Evolutionary conservation across 2,888 invertebrate genomes (phyloP), one percentile per base, ranked within the genome.

Genomic region (Taenaris catops): DNA sequence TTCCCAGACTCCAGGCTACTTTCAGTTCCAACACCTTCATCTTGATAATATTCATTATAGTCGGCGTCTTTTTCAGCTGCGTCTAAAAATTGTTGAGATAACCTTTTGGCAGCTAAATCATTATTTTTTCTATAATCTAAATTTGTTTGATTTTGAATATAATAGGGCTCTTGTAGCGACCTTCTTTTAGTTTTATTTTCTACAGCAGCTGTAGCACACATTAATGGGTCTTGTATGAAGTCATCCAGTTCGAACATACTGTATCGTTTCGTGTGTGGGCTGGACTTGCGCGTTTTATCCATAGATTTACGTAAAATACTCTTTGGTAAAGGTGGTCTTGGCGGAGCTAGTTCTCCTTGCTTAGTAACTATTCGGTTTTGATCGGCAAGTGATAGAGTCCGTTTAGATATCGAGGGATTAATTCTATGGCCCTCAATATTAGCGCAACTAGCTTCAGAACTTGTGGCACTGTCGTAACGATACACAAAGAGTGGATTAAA

Each of bases 201-300:
- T 26, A 61, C 88, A 52, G 72, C 80, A 62, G 59, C 83, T 60
- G 64, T 79, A 67, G 73, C 75, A 27, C 83, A 86, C 8, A 70
- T 67, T 11, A 78, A 45, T 4, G 79, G 75, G 53, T 90, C 89
- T 65, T 83, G 80, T 28, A 81, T 57, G 24, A 89, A 81, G 36
- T 89, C 88, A 42, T 90, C 90, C 84, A 92, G 89, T 70, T 94
- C 94, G 57, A 93, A 92, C 93, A 94, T 93, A 58, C 95, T 95
- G 63, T 93, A 94, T 23, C 95, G 88, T 69, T 92, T 92, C 34
- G 80, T 75, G 39, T 88, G 88, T 7, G 86, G 66, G 50, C 67
- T 75, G 21, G 84, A 79, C 53, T 86, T 87, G 9, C 84, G 75
- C 43, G 87, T 86, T 61, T 88, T 88, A 51, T 89, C 88, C 58